Evolutionary conservation across 1,140 invertebrate genomes (phyloP), one percentile per base, ranked within the genome.

Genomic region (Lerema accius): DNA sequence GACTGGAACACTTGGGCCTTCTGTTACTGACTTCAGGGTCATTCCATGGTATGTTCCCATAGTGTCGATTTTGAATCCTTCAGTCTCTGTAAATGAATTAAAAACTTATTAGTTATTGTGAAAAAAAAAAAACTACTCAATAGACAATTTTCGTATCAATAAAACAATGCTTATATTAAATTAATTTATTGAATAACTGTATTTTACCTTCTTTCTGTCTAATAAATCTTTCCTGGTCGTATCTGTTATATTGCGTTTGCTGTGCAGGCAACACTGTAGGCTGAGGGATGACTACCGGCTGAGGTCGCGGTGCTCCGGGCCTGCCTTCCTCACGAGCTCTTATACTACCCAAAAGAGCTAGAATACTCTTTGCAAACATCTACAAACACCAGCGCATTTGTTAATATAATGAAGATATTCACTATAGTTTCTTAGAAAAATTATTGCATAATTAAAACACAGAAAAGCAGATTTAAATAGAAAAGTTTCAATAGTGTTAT

Each of bases 1-100:
- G 15, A 81, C 79, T 61, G 93, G 91, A 82, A 91, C 92, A 72
- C 82, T 92, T 19, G 92, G 94, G 0, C 97, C 98, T 85, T 99
- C 98, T 0, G 98, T 99, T 80, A 99, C 98, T 1, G 97, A 98
- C 91, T 99, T 99, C 0, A 99, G 90, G 0, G 98, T 98, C 97
- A 99, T 98, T 45, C 98, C 98, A 78, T 99, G 97, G 89, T 98
- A 99, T 4, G 98, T 98, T 51, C 98, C 97, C 95, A 98, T 97
- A 1, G 98, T 99, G 88, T 99, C 98, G 80, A 99, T 99, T 91
- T 99, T 98, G 86, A 99, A 99, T 28, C 97, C 98, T 90, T 98
- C 98, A 5, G 98, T 99, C 92, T 99, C 96, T 95, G 84, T 43
- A 90, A 86, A 58, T 23, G 55, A 51, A 68, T 55, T 37, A 50